phyloP scores from a whole-genome alignment of 2,113 vertebrate species.

The Porphyrio hochstetteri region DNA sequence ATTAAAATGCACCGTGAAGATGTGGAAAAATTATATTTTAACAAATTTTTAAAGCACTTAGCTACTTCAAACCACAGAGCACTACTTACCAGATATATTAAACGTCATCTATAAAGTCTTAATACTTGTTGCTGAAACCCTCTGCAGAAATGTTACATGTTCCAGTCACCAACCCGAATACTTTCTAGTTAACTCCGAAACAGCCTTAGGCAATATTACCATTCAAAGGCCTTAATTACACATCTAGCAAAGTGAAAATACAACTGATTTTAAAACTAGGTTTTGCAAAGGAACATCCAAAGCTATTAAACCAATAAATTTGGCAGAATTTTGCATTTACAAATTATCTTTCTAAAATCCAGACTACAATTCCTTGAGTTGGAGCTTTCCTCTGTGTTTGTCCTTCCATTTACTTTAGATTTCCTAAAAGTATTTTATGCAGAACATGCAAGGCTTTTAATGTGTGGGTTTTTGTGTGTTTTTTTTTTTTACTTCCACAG shows the following conservation, averaged over 20 bases:
- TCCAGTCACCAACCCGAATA: background rate
- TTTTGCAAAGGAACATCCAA: background rate
- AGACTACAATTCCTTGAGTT: background rate
- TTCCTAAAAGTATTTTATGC: background rate
- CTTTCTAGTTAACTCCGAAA: background rate
- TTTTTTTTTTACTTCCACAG: background rate
- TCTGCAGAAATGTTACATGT: background rate
- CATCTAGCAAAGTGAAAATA: background rate
- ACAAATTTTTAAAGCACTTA: background rate
- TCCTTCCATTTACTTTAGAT: background rate
- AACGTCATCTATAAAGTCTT: background rate
- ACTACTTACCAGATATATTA: background rate
- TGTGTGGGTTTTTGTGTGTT: background rate
- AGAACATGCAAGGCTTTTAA: background rate
- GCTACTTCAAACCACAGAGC: background rate
- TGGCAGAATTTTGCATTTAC: background rate
- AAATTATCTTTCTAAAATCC: background rate
- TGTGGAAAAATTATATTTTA: background rate
- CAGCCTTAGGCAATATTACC: background rate
- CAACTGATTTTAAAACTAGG: background rate
- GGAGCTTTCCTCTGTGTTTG: fast-evolving
- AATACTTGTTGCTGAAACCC: background rate
- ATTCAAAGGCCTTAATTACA: background rate
- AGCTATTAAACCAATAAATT: background rate
- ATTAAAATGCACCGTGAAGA: background rate